These are phyloP conservation scores for Heliothis subflexa DNA, from an alignment of 1,140 invertebrate species.

Conservation along the genomic window DNA sequence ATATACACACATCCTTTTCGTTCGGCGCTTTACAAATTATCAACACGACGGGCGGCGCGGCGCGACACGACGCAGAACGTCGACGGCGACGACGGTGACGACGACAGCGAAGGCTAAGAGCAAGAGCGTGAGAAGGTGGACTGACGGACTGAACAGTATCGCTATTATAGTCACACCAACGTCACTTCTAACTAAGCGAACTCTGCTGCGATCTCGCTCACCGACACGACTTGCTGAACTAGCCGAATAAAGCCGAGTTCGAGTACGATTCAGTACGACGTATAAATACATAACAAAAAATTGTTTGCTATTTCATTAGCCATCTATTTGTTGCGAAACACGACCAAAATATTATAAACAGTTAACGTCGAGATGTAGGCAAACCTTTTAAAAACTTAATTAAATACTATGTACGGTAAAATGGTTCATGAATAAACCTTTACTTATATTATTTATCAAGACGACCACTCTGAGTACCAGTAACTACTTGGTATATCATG, in stretches of 20 bases:
- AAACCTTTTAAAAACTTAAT: slow-evolving; percentile 8
- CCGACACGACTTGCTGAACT: slow-evolving; percentile 65
- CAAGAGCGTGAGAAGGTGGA: slow-evolving; percentile 51
- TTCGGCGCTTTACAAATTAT: slow-evolving; percentile 81
- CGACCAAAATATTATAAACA: slow-evolving; percentile 51
- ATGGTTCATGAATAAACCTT: not conserved
- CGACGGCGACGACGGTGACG: slow-evolving; percentile 61
- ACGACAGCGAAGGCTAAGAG: slow-evolving; percentile 58
- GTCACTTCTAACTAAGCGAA: slow-evolving; percentile 63
- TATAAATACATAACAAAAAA: slow-evolving; percentile 58
- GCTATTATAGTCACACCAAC: slow-evolving; percentile 76
- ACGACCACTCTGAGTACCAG: not conserved
- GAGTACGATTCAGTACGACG: slow-evolving; percentile 64
- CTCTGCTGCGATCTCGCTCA: slow-evolving; percentile 75
- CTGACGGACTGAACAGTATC: slow-evolving; percentile 69
- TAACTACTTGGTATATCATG: not conserved
- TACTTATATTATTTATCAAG: not conserved
- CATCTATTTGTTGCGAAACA: slow-evolving; percentile 60
- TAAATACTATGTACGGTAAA: not conserved
- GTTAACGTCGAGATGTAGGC: slow-evolving; percentile 18
- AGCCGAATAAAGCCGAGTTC: slow-evolving; percentile 67
- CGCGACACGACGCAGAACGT: slow-evolving; percentile 69
- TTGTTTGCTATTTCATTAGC: slow-evolving; percentile 62
- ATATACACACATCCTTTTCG: slow-evolving; percentile 84
- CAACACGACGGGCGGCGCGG: slow-evolving; percentile 74